These are phyloP conservation scores for Drosophila merina DNA, from an alignment of 2,888 invertebrate species.

Conservation along the genomic window DNA sequence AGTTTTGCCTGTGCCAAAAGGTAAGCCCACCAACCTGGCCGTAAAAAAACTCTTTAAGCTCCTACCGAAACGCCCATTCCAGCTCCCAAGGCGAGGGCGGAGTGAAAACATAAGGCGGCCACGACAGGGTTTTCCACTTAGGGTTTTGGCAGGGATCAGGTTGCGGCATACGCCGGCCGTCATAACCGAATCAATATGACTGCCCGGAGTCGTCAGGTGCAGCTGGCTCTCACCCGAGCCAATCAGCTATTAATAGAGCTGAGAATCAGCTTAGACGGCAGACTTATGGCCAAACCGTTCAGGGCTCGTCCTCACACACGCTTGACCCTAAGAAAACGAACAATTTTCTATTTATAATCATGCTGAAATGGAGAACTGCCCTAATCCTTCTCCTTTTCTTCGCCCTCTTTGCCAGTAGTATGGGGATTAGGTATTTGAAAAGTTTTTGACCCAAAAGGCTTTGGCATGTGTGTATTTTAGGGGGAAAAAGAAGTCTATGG, in stretches of 20 bases:
- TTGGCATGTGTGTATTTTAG: slow-evolving; percentile 47
- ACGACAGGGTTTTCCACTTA: slow-evolving; percentile 68
- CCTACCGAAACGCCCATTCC: neutral
- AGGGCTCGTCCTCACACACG: slow-evolving; percentile 15
- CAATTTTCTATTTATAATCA: slow-evolving; percentile 47
- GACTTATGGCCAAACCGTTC: slow-evolving; percentile 40
- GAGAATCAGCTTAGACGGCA: slow-evolving; percentile 44
- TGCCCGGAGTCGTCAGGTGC: slow-evolving; percentile 28
- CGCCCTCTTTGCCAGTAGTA: slow-evolving; percentile 47
- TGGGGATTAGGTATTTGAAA: slow-evolving; percentile 73
- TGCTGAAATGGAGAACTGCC: slow-evolving; percentile 31
- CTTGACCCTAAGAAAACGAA: slow-evolving; percentile 37
- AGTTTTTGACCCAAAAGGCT: slow-evolving; percentile 80
- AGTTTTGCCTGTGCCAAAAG: slow-evolving; percentile 26
- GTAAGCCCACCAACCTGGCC: slow-evolving; percentile 26
- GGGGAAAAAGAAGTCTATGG: slow-evolving; percentile 3
- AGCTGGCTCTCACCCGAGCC: slow-evolving; percentile 23
- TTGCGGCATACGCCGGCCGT: slow-evolving; percentile 37
- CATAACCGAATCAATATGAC: slow-evolving; percentile 53
- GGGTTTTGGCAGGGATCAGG: slow-evolving; percentile 25
- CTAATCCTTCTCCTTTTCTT: slow-evolving; percentile 39
- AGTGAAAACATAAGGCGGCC: slow-evolving; percentile 18
- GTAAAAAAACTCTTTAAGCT: slow-evolving; percentile 41
- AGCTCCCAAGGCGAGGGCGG: neutral
- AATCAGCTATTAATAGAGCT: slow-evolving; percentile 58